Conservation (phyloP, 1,140 invertebrate genomes). For the Lasioglossum baleicum region DNA sequence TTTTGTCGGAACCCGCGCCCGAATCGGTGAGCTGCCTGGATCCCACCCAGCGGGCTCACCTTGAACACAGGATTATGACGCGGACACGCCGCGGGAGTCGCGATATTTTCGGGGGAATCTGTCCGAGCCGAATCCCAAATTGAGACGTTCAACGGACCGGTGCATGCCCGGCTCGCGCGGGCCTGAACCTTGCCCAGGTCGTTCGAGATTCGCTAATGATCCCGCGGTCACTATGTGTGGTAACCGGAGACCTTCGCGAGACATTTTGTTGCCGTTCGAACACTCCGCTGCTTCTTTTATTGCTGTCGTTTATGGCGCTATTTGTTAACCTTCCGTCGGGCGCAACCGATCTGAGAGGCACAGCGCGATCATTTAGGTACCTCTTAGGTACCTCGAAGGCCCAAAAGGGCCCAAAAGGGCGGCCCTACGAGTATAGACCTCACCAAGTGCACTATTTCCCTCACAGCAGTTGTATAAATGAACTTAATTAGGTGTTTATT, state of each 20-base stretch:
- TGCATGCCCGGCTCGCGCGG: background rate
- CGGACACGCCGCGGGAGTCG: conserved; percentile 1
- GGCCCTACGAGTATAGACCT: too few species aligned
- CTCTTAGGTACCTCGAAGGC: too few species aligned
- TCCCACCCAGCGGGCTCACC: background rate
- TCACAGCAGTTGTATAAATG: too few species aligned
- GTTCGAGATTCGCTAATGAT: background rate
- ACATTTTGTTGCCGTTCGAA: too few species aligned
- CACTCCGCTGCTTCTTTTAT: too few species aligned
- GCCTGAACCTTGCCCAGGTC: background rate
- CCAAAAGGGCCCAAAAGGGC: too few species aligned
- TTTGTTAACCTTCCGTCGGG: too few species aligned
- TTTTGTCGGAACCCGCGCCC: conserved; percentile 1
- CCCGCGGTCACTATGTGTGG: background rate
- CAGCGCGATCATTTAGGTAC: too few species aligned
- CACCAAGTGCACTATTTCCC: too few species aligned
- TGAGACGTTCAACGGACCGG: background rate
- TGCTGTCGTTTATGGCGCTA: too few species aligned
- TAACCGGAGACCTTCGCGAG: background rate
- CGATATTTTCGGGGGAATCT: background rate
- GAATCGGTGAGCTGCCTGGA: background rate
- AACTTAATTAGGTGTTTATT: too few species aligned
- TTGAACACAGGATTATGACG: conserved; percentile 7
- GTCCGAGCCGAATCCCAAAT: background rate
- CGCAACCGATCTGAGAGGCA: too few species aligned